Evolutionary conservation across 2,113 vertebrate species (phyloP), one percentile per base, ranked within the genome.

Genomic region (Phyllostomus discolor): DNA sequence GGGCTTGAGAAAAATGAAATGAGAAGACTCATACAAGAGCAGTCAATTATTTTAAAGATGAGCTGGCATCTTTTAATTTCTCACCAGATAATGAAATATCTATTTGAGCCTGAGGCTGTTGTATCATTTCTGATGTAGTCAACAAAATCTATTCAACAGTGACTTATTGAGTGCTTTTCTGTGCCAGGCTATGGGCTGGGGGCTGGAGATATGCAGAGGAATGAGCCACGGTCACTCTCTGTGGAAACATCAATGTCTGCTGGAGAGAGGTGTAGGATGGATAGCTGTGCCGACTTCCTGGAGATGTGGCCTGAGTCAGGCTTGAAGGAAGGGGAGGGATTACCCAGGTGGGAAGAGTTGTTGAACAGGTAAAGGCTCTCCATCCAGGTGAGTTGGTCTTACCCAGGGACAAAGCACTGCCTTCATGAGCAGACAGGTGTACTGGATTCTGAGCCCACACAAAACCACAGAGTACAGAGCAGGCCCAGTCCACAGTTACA

Each of bases 11-110:
- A 88, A 96, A 95, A 96, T 76, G 57, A 94, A 85, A 83, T 62
- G 95, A 54, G 66, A 92, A 57, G 72, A 96, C 90, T 91, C 95
- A 94, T 82, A 75, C 95, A 96, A 95, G 94, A 97, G 62, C 90
- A 97, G 91, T 98, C 97, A 97, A 94, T 95, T 97, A 90, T 98
- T 95, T 97, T 95, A 97, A 97, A 95, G 94, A 96, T 91, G 88
- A 97, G 96, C 94, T 95, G 86, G 95, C 97, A 97, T 97, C 91
- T 98, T 96, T 94, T 41, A 96, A 69, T 97, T 98, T 95, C 90
- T 85, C 54, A 95, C 33, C 43, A 35, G 62, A 89, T 98, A 87
- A 97, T 97, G 57, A 48, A 86, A 86, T 92, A 94, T 97, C 90
- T 97, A 52, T 97, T 88, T 88, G 89, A 97, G 46, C 70, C 86